phyloP scores from a whole-genome alignment of 2,888 invertebrate species.

The Caenorhabditis imperialis region DNA sequence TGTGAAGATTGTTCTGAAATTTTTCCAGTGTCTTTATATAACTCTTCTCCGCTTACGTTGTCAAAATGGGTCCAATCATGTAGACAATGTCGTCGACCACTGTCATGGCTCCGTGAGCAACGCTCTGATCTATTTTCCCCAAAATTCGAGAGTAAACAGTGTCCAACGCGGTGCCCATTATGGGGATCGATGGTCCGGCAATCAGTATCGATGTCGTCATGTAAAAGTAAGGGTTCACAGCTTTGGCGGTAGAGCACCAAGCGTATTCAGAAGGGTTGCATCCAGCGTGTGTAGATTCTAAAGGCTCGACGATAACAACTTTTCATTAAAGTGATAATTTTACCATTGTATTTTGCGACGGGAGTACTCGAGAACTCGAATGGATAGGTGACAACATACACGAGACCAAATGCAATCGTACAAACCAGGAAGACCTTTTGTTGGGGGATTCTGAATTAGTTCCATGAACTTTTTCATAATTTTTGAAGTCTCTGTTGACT shows the following conservation, averaged over 20 bases:
- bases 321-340: too few species aligned
- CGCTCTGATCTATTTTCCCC: constrained; percentile 61
- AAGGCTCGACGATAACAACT: too few species aligned
- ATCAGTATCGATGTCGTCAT: constrained; percentile 3
- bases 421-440: constrained; percentile 22
- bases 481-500: too few species aligned
- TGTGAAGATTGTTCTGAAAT: constrained; percentile 39
- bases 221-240: constrained; percentile 27
- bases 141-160: constrained; percentile 58
- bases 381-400: constrained; percentile 30
- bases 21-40: too few species aligned
- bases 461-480: too few species aligned
- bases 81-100: constrained; percentile 55
- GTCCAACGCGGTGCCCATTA: constrained; percentile 46
- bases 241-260: constrained; percentile 21
- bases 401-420: constrained; percentile 11
- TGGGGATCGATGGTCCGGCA: constrained; percentile 29
- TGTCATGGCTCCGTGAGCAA: constrained; percentile 56
- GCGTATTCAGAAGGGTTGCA: constrained; percentile 20
- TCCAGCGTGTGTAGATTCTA: constrained; percentile 12
- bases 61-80: constrained; percentile 54
- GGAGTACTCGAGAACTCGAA: constrained; percentile 20
- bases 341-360: constrained; percentile 19
- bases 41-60: constrained; percentile 41
- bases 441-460: constrained; percentile 30